These are phyloP conservation scores for Terrapene triunguis DNA, from an alignment of 2,113 vertebrate genomes.

Conservation along the genomic window DNA sequence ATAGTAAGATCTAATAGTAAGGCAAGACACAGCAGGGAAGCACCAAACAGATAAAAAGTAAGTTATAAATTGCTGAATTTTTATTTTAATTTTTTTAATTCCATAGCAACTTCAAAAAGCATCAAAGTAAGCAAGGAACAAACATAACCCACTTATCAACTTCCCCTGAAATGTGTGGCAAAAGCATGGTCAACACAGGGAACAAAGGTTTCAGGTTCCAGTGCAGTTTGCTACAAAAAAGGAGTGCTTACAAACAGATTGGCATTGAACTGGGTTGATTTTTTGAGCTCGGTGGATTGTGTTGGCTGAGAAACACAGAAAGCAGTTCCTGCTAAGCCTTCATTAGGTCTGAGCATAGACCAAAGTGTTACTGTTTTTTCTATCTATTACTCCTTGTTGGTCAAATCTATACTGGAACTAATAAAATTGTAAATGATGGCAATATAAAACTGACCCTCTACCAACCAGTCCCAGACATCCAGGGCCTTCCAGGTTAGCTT, in stretches of 20 bases:
- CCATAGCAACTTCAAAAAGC: background rate
- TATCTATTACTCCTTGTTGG: background rate
- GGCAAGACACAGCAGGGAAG: background rate
- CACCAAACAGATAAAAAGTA: background rate
- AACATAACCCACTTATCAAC: background rate
- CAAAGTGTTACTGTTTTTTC: background rate
- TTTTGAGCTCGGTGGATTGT: background rate
- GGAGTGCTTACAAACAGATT: background rate
- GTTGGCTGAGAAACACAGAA: background rate
- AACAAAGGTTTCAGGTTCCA: background rate
- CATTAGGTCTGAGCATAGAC: background rate
- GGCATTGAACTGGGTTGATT: background rate
- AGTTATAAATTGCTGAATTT: background rate
- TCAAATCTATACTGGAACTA: background rate
- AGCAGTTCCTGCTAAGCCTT: background rate
- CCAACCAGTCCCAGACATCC: background rate
- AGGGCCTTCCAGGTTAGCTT: background rate
- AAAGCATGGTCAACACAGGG: background rate
- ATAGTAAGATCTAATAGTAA: background rate
- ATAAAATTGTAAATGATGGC: background rate
- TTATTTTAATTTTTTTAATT: background rate
- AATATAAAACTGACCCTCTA: background rate
- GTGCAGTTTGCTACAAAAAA: background rate
- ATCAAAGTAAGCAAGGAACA: background rate
- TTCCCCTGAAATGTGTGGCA: background rate